Evolutionary conservation across 2,113 vertebrate genomes (phyloP).

Genomic region (Hemibagrus wyckioides): DNA sequence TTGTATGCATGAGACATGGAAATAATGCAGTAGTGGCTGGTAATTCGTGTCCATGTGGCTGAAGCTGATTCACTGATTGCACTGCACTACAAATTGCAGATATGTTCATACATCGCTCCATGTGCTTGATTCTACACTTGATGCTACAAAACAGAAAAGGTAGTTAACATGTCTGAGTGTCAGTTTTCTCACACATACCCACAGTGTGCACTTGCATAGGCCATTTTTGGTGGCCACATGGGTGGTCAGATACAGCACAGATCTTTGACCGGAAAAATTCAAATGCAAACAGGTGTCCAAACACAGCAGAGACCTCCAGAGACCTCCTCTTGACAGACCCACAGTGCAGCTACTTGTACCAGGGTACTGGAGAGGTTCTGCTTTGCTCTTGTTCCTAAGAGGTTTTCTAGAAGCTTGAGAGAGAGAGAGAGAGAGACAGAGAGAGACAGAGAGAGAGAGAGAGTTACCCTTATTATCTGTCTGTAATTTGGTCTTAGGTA

Average conservation of each 20-base stretch:
- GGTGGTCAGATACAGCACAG: slow-evolving; percentile 55
- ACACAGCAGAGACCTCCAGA: slow-evolving; percentile 42
- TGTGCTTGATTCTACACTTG: not conserved
- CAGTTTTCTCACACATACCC: not conserved
- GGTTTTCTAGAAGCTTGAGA: slow-evolving; percentile 39
- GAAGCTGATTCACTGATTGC: not conserved
- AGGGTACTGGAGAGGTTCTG: slow-evolving; percentile 30
- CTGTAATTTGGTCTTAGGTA: slow-evolving; percentile 36
- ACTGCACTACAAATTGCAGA: not conserved
- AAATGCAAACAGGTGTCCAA: slow-evolving; percentile 62
- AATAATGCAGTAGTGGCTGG: not conserved
- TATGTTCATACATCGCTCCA: not conserved
- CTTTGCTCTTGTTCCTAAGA: slow-evolving; percentile 51
- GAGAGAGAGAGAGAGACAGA: not conserved
- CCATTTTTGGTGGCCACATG: slow-evolving; percentile 40
- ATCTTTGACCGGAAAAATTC: slow-evolving; percentile 37
- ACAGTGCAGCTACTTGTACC: slow-evolving; percentile 42
- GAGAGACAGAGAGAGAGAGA: not conserved
- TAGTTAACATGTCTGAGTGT: not conserved
- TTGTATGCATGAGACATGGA: not conserved
- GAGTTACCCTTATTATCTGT: not conserved
- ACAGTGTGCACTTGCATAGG: not conserved
- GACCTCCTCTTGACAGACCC: slow-evolving; percentile 43
- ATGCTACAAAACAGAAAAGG: not conserved
- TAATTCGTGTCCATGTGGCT: not conserved